These are phyloP conservation scores for Microchirus variegatus DNA, from an alignment of 2,797 vertebrate genomes.

Conservation along the genomic window DNA sequence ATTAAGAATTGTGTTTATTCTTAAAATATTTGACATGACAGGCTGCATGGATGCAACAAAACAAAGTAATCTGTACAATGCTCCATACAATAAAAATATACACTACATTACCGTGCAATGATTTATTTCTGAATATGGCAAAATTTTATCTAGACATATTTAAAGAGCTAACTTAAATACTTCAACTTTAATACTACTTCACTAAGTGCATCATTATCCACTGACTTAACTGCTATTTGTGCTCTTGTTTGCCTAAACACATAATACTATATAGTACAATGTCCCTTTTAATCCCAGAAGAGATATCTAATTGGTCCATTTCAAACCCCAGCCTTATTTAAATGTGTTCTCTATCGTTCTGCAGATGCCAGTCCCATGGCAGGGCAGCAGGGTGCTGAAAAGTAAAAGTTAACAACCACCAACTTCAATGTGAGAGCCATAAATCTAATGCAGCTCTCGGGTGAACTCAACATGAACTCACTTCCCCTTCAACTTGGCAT, in stretches of 20 bases:
- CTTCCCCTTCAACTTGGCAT: constrained; percentile 23
- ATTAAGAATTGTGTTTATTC: constrained; percentile 35
- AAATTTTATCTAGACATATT: constrained; percentile 1
- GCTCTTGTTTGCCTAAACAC: constrained; percentile 4
- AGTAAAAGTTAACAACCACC: constrained; percentile 57
- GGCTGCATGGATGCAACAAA: constrained; percentile 19
- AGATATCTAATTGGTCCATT: constrained; percentile 37
- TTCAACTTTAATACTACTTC: background rate
- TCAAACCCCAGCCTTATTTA: constrained; percentile 32
- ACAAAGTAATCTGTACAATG: constrained; percentile 29
- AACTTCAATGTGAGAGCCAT: constrained; percentile 47
- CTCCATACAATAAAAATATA: constrained; percentile 48
- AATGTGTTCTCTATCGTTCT: constrained; percentile 41
- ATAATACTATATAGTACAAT: constrained; percentile 1
- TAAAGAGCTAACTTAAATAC: background rate
- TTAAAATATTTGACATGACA: constrained; percentile 17
- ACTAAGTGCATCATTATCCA: constrained; percentile 13
- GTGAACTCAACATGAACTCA: constrained; percentile 65
- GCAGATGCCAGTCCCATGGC: constrained; percentile 42
- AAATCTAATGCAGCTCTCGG: constrained; percentile 54
- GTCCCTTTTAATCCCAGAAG: constrained; percentile 12
- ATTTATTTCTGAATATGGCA: constrained; percentile 6
- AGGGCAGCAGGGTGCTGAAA: constrained; percentile 14
- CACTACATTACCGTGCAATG: constrained; percentile 15
- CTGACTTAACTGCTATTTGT: constrained; percentile 7